Evolutionary conservation across 2,113 vertebrate species (phyloP).

Genomic region (Isichthys henryi): DNA sequence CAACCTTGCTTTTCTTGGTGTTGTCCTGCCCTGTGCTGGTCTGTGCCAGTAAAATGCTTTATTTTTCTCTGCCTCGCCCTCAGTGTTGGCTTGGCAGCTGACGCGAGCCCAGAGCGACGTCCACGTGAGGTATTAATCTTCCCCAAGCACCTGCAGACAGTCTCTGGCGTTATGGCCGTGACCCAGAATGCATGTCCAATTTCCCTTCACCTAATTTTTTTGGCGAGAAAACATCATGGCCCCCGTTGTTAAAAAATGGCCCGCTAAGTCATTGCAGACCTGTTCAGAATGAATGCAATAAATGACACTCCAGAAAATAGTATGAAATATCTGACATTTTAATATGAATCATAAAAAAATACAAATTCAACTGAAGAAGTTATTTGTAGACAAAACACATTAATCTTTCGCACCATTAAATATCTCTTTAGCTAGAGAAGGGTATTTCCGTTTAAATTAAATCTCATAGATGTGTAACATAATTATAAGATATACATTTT

Average conservation of each 20-base stretch:
- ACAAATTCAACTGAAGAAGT: background rate
- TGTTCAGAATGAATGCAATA: background rate
- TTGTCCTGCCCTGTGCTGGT: background rate
- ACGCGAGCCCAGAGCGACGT: background rate
- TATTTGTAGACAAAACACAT: background rate
- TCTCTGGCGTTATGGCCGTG: background rate
- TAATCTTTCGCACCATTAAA: background rate
- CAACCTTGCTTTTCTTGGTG: background rate
- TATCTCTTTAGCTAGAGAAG: background rate
- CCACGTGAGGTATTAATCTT: slow-evolving; percentile 1
- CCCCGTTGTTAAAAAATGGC: background rate
- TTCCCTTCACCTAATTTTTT: background rate
- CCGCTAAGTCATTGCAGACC: background rate
- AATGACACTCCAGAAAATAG: background rate
- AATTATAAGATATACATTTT: background rate
- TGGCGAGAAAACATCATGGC: background rate
- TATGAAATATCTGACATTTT: background rate
- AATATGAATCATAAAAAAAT: background rate
- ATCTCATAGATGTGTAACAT: background rate
- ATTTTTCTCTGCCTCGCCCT: background rate
- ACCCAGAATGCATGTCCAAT: background rate
- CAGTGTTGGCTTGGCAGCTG: background rate
- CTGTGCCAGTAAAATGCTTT: background rate
- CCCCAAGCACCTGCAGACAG: background rate
- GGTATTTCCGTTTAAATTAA: background rate